phyloP scores from a whole-genome alignment of 2,797 vertebrate species.

The Pantherophis vulpinus region DNA sequence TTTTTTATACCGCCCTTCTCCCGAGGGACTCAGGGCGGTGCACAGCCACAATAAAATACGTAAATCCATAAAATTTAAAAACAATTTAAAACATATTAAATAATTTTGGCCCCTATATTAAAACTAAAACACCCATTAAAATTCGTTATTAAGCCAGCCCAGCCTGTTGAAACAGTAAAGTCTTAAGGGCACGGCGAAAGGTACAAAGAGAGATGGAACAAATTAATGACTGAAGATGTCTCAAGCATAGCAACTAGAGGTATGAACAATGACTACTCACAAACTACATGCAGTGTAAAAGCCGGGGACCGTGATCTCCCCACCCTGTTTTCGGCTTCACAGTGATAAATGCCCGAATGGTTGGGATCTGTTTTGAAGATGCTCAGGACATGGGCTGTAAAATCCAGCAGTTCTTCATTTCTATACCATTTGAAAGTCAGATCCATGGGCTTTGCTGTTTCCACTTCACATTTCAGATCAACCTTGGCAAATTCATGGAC shows the following conservation, averaged over 20 bases:
- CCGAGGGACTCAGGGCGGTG: too few species aligned
- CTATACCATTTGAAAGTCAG: slow-evolving; percentile 5
- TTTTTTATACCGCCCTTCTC: too few species aligned
- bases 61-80: too few species aligned
- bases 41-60: too few species aligned
- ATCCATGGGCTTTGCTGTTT: not conserved
- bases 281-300: not conserved
- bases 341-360: not conserved
- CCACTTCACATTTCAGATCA: not conserved
- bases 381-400: not conserved
- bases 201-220: not conserved
- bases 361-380: not conserved
- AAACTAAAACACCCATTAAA: too few species aligned
- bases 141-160: too few species aligned
- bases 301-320: not conserved
- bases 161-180: too few species aligned
- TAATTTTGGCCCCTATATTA: too few species aligned
- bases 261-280: not conserved
- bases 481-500: not conserved
- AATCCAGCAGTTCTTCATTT: not conserved
- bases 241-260: not conserved
- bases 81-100: too few species aligned
- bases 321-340: not conserved
- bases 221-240: not conserved
- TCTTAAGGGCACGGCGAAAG: too few species aligned